Percentiles rank a stretch among this genome's conserved stretches.
phyloP scores from a whole-genome alignment of 1,140 invertebrate species.

The Wiebesia pumilae region DNA sequence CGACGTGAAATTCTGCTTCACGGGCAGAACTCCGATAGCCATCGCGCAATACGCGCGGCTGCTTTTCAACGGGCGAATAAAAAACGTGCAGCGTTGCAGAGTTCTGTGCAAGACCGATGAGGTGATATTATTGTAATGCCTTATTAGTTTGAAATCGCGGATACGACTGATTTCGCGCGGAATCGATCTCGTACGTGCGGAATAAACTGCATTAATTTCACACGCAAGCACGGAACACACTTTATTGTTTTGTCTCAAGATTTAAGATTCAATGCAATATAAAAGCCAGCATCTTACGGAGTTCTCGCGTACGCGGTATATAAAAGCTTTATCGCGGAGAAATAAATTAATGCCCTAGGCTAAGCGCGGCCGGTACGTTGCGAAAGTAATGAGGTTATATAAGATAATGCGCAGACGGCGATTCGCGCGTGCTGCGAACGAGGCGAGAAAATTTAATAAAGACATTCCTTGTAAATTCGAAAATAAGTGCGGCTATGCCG shows the following conservation, averaged over 20 bases:
- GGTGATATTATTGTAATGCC: background rate
- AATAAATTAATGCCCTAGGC: constrained; percentile 26
- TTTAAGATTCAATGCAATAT: constrained; percentile 18
- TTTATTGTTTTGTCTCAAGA: constrained; percentile 30
- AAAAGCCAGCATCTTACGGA: background rate
- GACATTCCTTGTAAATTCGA: constrained; percentile 35
- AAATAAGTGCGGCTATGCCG: constrained; percentile 33
- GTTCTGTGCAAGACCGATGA: background rate
- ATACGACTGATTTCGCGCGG: background rate
- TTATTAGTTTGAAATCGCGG: background rate
- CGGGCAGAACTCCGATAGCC: background rate
- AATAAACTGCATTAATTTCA: background rate
- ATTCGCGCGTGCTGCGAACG: constrained; percentile 57
- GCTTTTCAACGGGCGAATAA: background rate
- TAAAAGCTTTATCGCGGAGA: constrained; percentile 12
- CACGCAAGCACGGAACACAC: constrained; percentile 2
- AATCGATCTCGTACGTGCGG: background rate
- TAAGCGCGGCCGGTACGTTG: background rate
- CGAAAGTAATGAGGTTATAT: constrained; percentile 32
- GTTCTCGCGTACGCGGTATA: background rate
- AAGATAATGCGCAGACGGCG: constrained; percentile 17
- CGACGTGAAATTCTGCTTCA: background rate
- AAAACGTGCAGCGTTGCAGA: background rate
- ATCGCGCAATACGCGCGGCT: background rate
- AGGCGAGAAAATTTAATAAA: constrained; percentile 40